Evolutionary conservation across 2,113 vertebrate species (phyloP).

Genomic region (Myrmecophaga tridactyla): DNA sequence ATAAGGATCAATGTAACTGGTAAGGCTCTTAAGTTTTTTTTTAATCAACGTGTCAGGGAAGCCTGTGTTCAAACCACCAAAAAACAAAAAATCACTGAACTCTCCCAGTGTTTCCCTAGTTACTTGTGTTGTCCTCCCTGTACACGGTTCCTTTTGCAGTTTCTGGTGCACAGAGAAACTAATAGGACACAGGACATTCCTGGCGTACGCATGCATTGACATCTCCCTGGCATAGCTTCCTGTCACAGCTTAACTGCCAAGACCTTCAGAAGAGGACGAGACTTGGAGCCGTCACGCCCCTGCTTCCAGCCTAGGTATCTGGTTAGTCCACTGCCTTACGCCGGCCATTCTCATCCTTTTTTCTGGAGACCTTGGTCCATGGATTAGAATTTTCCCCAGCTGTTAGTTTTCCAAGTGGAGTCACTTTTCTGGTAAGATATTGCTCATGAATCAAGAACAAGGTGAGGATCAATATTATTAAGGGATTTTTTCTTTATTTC

Average conservation of each 20-base stretch:
- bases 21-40: neutral
- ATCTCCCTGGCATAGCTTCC: neutral
- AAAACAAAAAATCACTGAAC: neutral
- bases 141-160: neutral
- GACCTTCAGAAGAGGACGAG: neutral
- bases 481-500: neutral
- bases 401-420: neutral
- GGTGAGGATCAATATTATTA: neutral
- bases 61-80: too few species aligned
- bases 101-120: neutral
- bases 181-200: neutral
- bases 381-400: neutral
- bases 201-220: neutral
- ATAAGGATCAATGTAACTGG: neutral
- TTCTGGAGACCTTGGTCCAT: neutral
- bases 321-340: neutral
- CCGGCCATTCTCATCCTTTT: neutral
- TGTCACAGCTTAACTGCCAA: neutral
- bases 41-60: neutral
- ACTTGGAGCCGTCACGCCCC: too few species aligned
- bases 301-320: neutral
- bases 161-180: neutral
- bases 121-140: neutral
- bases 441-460: neutral
- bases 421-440: neutral